Evolutionary conservation across 2,888 invertebrate species (phyloP).

Genomic region (Stenchaetothrips biformis): DNA sequence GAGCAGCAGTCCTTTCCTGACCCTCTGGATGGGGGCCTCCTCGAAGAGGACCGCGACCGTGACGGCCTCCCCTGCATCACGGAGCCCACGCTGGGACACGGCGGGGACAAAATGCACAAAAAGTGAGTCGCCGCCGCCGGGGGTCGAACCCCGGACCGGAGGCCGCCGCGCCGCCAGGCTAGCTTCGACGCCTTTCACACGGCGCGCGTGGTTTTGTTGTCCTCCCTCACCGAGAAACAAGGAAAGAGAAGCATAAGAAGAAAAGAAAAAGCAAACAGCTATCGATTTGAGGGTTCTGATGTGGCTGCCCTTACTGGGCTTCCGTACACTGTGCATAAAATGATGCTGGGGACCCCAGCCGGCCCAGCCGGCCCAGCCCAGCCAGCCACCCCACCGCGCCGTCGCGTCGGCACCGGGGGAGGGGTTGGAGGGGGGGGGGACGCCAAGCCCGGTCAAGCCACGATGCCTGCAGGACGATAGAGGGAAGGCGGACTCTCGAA

Average conservation of each 20-base stretch:
- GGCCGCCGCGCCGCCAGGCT: no score
- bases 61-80: background rate
- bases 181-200: no score
- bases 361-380: no score
- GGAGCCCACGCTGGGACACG: background rate
- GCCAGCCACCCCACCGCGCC: no score
- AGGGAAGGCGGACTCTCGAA: no score
- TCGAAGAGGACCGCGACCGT: background rate
- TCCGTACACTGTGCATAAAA: slow-evolving; percentile 21
- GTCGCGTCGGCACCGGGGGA: background rate
- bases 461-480: no score
- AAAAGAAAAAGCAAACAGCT: slow-evolving; percentile 18
- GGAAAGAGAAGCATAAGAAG: slow-evolving; percentile 19
- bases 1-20: background rate
- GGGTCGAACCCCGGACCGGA: background rate
- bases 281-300: slow-evolving; percentile 24
- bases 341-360: background rate
- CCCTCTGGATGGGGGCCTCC: background rate
- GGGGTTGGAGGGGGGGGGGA: background rate
- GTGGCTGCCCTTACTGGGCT: background rate
- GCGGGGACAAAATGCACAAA: slow-evolving; percentile 11
- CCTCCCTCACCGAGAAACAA: slow-evolving; percentile 1
- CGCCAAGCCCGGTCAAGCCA: background rate
- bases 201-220: background rate
- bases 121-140: slow-evolving; percentile 15